These are phyloP conservation scores for Pangasius mekongensis DNA, from an alignment of 2,797 vertebrate genomes.

Conservation along the genomic window DNA sequence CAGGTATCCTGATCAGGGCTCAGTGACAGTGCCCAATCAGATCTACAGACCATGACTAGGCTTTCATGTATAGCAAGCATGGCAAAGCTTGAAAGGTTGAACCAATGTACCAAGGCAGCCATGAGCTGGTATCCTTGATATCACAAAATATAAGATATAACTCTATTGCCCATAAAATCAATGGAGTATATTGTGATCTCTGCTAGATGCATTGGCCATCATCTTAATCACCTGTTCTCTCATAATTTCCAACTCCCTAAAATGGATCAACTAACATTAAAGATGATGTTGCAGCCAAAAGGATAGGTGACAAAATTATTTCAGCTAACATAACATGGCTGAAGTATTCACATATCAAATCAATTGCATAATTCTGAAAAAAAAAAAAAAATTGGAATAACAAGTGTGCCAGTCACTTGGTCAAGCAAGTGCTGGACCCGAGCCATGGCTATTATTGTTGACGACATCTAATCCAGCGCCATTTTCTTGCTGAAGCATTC, in stretches of 20 bases:
- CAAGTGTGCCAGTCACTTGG: slow-evolving; percentile 20
- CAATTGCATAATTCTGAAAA: not conserved
- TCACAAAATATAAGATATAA: not conserved
- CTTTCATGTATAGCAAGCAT: slow-evolving; percentile 49
- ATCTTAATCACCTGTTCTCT: slow-evolving; percentile 5
- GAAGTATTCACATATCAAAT: slow-evolving; percentile 1
- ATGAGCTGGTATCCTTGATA: slow-evolving; percentile 21
- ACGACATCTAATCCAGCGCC: slow-evolving; percentile 45
- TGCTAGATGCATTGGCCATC: not conserved
- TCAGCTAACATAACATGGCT: not conserved
- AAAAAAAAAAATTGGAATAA: not conserved
- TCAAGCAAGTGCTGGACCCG: slow-evolving; percentile 22
- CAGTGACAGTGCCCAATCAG: slow-evolving; percentile 39
- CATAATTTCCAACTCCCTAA: slow-evolving; percentile 19
- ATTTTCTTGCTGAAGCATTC: slow-evolving; percentile 45
- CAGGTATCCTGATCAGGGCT: slow-evolving; percentile 41
- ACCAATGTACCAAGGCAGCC: slow-evolving; percentile 38
- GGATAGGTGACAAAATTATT: not conserved
- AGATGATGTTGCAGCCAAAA: too few species aligned
- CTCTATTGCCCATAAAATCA: not conserved
- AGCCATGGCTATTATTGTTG: slow-evolving; percentile 48
- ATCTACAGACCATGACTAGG: slow-evolving; percentile 36
- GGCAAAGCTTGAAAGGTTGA: slow-evolving; percentile 49
- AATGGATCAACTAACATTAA: not conserved
- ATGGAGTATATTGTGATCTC: not conserved